Base-by-base conservation (phyloP, 2,797 vertebrate species). In the Oryzias sinensis region DNA sequence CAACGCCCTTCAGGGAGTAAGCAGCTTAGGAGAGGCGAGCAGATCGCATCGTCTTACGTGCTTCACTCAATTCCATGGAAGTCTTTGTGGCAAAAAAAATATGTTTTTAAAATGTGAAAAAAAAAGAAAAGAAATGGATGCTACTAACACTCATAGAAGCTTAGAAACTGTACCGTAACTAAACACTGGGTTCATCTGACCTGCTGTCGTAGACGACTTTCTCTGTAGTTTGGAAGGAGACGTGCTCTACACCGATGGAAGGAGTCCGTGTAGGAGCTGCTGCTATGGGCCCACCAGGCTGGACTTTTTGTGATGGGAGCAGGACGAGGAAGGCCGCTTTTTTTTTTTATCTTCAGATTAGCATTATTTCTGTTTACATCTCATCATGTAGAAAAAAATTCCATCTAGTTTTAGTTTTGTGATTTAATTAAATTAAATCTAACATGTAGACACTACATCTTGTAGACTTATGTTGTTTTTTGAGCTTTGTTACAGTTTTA, bases 81-180 rank as follows among this genome's bases (percentile, higher is more conserved):
- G 52, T 54, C 70, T 83, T 79, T 62, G 16, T 57, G 56, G 53
- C 42, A 49, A 55, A 58, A 4, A 48, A 51, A n/a, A n/a, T n/a
- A 43, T 16, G 24, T 24, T 1, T 13, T 2, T 1, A 42, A 2
- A 20, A n/a, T 3, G 33, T 37, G 9, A 7, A 22, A 22, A 22
- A 22, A 22, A 11, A 11, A 37, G 25, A 33, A 37, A 37, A 37
- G 33, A 37, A 37, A 11, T 37, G 4, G 33, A 37, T 13, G 27
- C 49, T 74, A 79, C 77, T 77, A 79, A 86, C 83, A 80, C 86
- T 90, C 73, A 75, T 61, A 61, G 61, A 65, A 6, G 60, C 67
- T 81, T 76, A 47, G 43, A 74, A 68, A 46, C 59, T 76, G 43
- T 60, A 81, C 45, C 72, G 59, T 68, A 74, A 50, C 46, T 67